Base-by-base conservation (phyloP, 2,888 invertebrate genomes). In the Oscheius sp. region DNA sequence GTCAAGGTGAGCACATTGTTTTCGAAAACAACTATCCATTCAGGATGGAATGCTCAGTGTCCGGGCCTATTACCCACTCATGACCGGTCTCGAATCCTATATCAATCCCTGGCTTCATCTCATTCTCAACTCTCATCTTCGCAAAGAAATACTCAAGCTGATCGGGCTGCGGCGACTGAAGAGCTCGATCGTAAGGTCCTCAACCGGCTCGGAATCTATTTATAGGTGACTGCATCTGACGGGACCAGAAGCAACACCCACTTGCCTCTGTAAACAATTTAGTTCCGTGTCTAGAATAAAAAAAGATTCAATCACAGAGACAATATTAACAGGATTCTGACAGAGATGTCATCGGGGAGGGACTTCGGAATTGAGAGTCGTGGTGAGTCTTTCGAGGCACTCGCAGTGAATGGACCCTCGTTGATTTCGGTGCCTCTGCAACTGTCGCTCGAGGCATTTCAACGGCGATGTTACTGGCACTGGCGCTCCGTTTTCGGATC, bases 401-500 rank as follows among this genome's bases (percentile, higher is more conserved):
- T 21, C 63, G 62, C 11, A 73, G 73, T 2, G 73, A 73, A 42
- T 73, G 63, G 53, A 71, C 76, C 53, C 79, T 76, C 60, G 75
- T 73, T 51, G 78, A 75, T 50, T 76, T 75, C 53, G 72, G 73
- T 58, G 66, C 59, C 42, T 75, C 68, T 62, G 74, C 63, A 53
- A 73, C 37, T 11, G 42, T 32, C 59, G 70, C 63, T 32, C 48
- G 51, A 32, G 68, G 57, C 53, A 70, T 70, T 13, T 76, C 74
- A 13, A 35, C 53, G 37, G 76, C 74, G 33, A 80, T 74, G 62
- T 80, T 76, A 53, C 73, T 74, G 11, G 80, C 78, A 33, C 77
- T 77, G 13, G 79, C 79, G 53, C 82, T 82, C 62, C 82, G 74
- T 70, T 82, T 82, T n/a, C 82, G 79, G 66, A 80, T 76, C 65